Evolutionary conservation across 2,113 vertebrate genomes (phyloP).

Genomic region (Paratilapia polleni): DNA sequence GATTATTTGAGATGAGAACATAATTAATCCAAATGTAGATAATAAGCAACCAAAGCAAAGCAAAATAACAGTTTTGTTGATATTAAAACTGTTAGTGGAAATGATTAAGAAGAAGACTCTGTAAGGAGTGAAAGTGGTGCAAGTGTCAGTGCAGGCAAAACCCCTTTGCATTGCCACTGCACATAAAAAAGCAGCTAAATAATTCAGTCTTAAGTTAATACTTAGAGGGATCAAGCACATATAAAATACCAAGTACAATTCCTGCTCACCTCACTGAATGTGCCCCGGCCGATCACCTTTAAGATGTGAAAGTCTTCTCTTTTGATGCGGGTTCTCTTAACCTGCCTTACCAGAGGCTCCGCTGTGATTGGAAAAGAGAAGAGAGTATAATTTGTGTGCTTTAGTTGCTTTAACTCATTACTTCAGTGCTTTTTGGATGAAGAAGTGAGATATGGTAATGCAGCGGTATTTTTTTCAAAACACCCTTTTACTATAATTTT

Average conservation of each 20-base stretch:
- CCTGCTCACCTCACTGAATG: constrained; percentile 89
- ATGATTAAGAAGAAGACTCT: not conserved
- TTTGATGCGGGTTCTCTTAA: constrained; percentile 83
- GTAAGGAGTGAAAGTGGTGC: not conserved
- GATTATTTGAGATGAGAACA: too few species aligned
- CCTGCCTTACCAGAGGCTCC: constrained; percentile 79
- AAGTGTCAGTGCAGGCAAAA: not conserved
- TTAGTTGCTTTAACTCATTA: not conserved
- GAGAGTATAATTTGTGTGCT: not conserved
- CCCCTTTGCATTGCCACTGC: not conserved
- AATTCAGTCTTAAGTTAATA: not conserved
- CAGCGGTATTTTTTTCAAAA: not conserved
- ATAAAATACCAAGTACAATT: not conserved
- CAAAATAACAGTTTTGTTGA: not conserved
- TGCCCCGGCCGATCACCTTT: constrained; percentile 89
- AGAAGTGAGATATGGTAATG: not conserved
- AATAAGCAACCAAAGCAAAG: too few species aligned
- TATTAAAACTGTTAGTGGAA: not conserved
- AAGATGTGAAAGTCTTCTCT: constrained; percentile 88
- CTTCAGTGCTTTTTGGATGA: not conserved
- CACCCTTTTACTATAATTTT: too few species aligned
- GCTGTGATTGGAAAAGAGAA: constrained; percentile 60
- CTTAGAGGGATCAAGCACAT: not conserved
- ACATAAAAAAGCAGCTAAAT: not conserved
- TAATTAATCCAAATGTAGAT: too few species aligned